These are phyloP conservation scores for Sciurus vulgaris DNA, from an alignment of 2,797 vertebrate genomes.

Conservation along the genomic window DNA sequence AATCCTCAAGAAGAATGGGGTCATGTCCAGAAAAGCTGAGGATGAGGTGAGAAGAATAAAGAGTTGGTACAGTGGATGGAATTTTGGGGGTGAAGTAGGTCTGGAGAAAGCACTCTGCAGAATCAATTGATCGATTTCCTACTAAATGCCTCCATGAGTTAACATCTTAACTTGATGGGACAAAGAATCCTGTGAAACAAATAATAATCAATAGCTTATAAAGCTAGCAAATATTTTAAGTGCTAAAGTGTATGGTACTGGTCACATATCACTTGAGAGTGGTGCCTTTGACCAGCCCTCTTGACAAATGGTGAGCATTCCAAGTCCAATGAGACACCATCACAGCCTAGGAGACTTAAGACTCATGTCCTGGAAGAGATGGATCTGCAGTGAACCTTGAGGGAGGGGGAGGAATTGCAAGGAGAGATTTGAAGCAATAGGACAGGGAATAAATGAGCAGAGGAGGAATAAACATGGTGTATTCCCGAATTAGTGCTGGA, in stretches of 20 bases:
- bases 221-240: neutral
- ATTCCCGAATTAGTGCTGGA: neutral
- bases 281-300: neutral
- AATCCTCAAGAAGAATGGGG: neutral
- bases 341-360: too few relatives aligned
- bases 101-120: neutral
- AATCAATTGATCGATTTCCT: neutral
- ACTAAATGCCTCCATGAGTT: neutral
- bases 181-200: neutral
- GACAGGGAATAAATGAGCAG: neutral
- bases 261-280: neutral
- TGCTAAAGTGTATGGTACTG: neutral
- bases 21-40: neutral
- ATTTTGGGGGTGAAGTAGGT: neutral
- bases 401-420: neutral
- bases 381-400: neutral
- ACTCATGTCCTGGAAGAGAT: neutral
- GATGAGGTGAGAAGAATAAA: neutral
- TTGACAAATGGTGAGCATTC: neutral
- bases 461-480: accelerated
- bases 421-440: neutral
- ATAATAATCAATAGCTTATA: neutral
- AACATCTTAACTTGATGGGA: neutral
- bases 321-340: accelerated
- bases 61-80: neutral